Percentiles rank a stretch among this genome's conserved stretches.
These are phyloP conservation scores for Ditylenchus weischeri DNA, from an alignment of 2,888 invertebrate species.

Conservation along the genomic window DNA sequence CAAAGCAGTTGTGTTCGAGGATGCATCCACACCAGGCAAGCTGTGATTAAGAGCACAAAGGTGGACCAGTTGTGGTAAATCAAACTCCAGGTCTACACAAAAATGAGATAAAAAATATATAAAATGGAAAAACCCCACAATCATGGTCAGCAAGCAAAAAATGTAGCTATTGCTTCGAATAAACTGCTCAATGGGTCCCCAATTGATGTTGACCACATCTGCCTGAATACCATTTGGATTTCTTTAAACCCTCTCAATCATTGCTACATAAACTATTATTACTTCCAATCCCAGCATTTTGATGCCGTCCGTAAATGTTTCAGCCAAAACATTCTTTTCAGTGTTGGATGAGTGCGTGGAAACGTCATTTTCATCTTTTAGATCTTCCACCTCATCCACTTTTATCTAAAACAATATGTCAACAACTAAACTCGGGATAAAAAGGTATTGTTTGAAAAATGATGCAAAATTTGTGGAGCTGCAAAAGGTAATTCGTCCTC, in stretches of 20 bases:
- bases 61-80: slow-evolving; percentile 96
- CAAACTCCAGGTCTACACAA: slow-evolving; percentile 75
- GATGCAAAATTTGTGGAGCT: too few species aligned
- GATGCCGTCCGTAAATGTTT: background rate
- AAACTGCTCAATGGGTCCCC: slow-evolving; percentile 11
- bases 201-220: background rate
- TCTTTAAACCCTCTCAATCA: too few species aligned
- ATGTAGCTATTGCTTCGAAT: slow-evolving; percentile 25
- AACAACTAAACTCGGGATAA: background rate
- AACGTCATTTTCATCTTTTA: background rate
- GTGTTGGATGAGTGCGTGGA: background rate
- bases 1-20: slow-evolving; percentile 87
- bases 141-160: slow-evolving; percentile 33
- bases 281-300: slow-evolving; percentile 1
- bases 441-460: too few species aligned
- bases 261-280: too few species aligned
- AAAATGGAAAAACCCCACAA: slow-evolving; percentile 26
- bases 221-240: background rate
- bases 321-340: slow-evolving; percentile 6
- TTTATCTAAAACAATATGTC: background rate
- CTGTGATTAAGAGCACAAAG: slow-evolving; percentile 86
- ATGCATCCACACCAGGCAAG: slow-evolving; percentile 89
- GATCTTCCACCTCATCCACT: slow-evolving; percentile 3
- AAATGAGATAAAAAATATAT: background rate
- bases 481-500: too few species aligned